Base-by-base conservation (phyloP, 2,888 invertebrate species). In the Tachina grossa region DNA sequence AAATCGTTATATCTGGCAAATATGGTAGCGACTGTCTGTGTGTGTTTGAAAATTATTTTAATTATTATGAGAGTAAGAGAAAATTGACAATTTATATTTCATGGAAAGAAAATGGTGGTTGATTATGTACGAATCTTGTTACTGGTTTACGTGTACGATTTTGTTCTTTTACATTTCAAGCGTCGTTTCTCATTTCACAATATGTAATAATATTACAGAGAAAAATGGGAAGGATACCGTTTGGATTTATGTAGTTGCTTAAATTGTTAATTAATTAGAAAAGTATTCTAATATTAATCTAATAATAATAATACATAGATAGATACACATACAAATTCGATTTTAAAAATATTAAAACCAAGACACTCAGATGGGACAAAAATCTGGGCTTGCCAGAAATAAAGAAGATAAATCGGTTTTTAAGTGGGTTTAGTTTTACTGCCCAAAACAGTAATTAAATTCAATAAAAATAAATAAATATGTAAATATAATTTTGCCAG, bases 71-170 rank as follows among this genome's bases (percentile, higher is more conserved):
- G 69, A 78, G 61, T 22, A 59, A 77, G 77, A 68, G 68, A 68
- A 69, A 69, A 61, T 57, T 47, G 49, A 11, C 47, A 59, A 49
- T 66, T 57, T 69, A 11, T 68, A 68, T 41, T 10, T 51, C 6
- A 61, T 22, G 22, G 51, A 61, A 78, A 69, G 69, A 78, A 78
- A 78, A 78, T 78, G 61, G 69, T 78, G 78, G 78, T 61, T 59
- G 53, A 14, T 59, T 39, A 14, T 47, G 31, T 41, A n/a, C 31
- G 31, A 31, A 31, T 66, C 49, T 66, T 39, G 39, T 39, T 76
- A 5, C 14, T 47, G 13, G 13, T 39, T n/a, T 16, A 16, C 47
- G 31, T n/a, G 39, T 39, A 14, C 39, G 9, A 8, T 45, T 59
- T 11, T 31, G 47, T 59, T 61, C 2, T 53, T 45, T 51, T 51